phyloP scores from a whole-genome alignment of 30 jellyfish, hydroid and myxozoan genomes.

The Pseudorhiza aurosa region DNA sequence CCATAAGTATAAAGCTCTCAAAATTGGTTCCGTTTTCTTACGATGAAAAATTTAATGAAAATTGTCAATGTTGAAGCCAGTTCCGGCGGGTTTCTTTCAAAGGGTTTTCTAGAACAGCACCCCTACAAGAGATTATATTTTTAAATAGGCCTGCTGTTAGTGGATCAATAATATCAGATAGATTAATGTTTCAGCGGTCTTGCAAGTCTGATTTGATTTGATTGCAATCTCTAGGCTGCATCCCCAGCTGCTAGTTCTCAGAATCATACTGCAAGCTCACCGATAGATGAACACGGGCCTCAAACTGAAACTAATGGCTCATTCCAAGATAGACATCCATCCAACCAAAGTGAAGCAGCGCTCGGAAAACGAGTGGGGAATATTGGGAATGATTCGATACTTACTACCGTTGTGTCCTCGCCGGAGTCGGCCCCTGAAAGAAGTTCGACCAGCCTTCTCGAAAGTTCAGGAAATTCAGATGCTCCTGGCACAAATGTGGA shows the following conservation, averaged over 20 bases:
- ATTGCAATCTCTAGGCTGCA: too few species aligned
- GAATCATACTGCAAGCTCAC: background rate
- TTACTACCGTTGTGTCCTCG: background rate
- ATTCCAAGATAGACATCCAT: background rate
- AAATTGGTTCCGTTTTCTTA: too few species aligned
- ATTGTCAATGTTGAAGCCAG: too few species aligned
- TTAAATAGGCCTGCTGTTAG: too few species aligned
- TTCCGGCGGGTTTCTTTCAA: too few species aligned
- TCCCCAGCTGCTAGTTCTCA: background rate
- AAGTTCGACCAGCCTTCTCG: background rate
- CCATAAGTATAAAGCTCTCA: too few species aligned
- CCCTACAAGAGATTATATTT: too few species aligned
- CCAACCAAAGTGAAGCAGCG: background rate
- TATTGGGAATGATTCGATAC: background rate
- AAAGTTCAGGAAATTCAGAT: background rate
- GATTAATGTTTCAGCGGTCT: too few species aligned
- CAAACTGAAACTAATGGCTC: background rate
- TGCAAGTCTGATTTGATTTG: too few species aligned
- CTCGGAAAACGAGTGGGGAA: background rate
- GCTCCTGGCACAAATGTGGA: background rate
- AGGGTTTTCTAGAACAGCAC: too few species aligned
- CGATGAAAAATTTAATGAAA: too few species aligned
- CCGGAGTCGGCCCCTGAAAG: conserved; percentile 49
- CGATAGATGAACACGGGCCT: background rate
- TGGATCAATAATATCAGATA: too few species aligned